Conservation (phyloP, 2,888 invertebrate genomes). For the Siphonodentalium dalli region DNA sequence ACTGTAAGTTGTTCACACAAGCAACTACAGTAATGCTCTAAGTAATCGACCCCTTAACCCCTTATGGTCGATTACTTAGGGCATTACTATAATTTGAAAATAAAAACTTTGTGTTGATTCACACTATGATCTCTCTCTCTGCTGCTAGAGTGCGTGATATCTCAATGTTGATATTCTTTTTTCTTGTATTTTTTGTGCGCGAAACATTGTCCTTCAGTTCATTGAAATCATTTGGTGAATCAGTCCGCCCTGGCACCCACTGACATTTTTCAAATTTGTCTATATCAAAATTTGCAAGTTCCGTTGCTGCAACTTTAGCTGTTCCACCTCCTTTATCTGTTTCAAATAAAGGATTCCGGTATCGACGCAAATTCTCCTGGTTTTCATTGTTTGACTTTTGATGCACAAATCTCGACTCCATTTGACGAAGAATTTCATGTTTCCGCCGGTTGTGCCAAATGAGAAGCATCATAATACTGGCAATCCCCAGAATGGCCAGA, state of each 20-base stretch:
- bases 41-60: neutral
- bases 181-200: slow-evolving; percentile 40
- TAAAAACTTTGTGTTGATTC: slow-evolving; percentile 1
- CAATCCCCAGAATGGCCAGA: slow-evolving; percentile 48
- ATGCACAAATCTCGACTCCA: slow-evolving; percentile 40
- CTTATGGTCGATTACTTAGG: neutral
- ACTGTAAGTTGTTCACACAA: too few species aligned
- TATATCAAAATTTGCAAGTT: slow-evolving; percentile 69
- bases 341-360: slow-evolving; percentile 78
- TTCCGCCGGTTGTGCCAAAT: slow-evolving; percentile 70
- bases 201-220: slow-evolving; percentile 43
- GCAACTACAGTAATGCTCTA: too few species aligned
- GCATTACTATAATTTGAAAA: neutral
- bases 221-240: slow-evolving; percentile 42
- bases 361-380: slow-evolving; percentile 85
- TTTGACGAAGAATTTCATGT: slow-evolving; percentile 46
- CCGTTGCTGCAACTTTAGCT: slow-evolving; percentile 65
- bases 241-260: slow-evolving; percentile 34
- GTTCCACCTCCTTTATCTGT: slow-evolving; percentile 67
- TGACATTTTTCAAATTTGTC: slow-evolving; percentile 43
- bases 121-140: slow-evolving; percentile 52
- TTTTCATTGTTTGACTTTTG: slow-evolving; percentile 93
- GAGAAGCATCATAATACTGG: slow-evolving; percentile 58
- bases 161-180: slow-evolving; percentile 53
- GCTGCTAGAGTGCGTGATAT: slow-evolving; percentile 35